Base-by-base conservation (phyloP, 1,140 invertebrate genomes). In the Stenopsyche tienmushanensis region DNA sequence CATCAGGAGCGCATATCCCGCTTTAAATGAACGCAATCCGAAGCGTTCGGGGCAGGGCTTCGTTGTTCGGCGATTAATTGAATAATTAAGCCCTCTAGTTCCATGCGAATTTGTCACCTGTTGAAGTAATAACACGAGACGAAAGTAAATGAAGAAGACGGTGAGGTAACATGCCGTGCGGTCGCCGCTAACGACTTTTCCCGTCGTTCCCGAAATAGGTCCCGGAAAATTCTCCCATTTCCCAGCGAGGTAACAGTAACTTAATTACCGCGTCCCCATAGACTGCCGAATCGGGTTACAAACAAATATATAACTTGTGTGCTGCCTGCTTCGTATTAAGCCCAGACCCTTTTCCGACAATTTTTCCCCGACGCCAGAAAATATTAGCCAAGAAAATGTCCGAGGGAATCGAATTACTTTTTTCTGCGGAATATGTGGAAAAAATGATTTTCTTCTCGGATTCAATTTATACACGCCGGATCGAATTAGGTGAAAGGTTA, bases 181-280 rank as follows among this genome's bases (percentile, higher is more conserved):
- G 49, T 52, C 18, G n/a, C 23, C 9, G 18, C 18, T 24, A 52
- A 52, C 49, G 49, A 24, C 49, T 52, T 52, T 52, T 52, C 49
- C 49, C 21, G 29, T 23, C 13, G 17, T 23, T 5, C 26, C 25
- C 29, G n/a, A n/a, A n/a, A 7, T 13, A 34, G 5, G 13, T 23
- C 29, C 52, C 25, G 13, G 25, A 5, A 55, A 39, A 29, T 55
- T 55, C 52, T 26, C 5, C 23, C 52, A 55, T 34, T 55, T 55
- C 29, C 52, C 52, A 29, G 39, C 52, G 29, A 55, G 29, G 25
- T 29, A 34, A 55, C 52, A 15, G 52, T 55, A 55, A 55, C 52
- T 55, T 55, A 55, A 55, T 55, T 55, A 55, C 52, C 29, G 52
- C 5, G 29, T 13, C 29, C 29, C 29, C 29, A 13, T 13, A 34